Conservation (phyloP, 2,888 invertebrate genomes). For the Marronus borbonicus region DNA sequence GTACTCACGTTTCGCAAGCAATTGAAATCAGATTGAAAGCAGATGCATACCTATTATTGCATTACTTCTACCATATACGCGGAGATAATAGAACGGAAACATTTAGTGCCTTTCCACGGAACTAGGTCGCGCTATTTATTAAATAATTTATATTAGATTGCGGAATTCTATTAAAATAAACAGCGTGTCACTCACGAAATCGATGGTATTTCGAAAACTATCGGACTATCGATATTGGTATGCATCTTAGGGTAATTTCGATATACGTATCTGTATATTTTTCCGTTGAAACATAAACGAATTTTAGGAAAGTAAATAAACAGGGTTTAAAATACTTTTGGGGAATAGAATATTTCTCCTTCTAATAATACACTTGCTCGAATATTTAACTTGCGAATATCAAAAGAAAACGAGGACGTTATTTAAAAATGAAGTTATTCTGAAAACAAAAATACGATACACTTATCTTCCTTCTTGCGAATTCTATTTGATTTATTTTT, state of each 20-base stretch:
- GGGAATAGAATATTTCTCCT: background rate
- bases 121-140: conserved; percentile 22
- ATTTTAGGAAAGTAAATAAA: conserved; percentile 1
- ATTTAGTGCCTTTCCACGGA: background rate
- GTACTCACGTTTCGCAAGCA: background rate
- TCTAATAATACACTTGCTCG: background rate
- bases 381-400: conserved; percentile 12
- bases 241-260: background rate
- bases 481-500: background rate
- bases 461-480: background rate
- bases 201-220: conserved; percentile 17
- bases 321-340: background rate
- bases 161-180: conserved; percentile 32
- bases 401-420: background rate
- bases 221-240: background rate
- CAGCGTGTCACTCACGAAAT: conserved; percentile 11
- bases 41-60: conserved; percentile 22
- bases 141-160: conserved; percentile 27
- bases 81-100: conserved; percentile 23
- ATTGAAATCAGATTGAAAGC: conserved; percentile 30
- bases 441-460: background rate
- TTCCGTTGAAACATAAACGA: conserved; percentile 11
- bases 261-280: background rate
- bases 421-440: background rate
- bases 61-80: conserved; percentile 11